phyloP scores from a whole-genome alignment of 2,113 vertebrate genomes.

The Nyctereutes procyonoides region DNA sequence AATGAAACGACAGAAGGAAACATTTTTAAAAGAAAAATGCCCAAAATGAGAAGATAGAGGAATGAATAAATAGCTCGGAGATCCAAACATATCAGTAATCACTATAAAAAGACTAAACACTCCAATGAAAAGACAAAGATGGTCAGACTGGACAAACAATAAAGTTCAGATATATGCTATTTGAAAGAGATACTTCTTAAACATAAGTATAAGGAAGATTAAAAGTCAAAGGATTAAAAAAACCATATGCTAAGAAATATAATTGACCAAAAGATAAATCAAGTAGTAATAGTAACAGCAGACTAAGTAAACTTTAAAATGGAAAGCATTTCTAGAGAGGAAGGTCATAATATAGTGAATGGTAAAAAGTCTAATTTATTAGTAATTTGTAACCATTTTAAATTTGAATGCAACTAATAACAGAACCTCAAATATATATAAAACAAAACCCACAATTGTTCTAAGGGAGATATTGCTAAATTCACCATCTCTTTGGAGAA shows the following conservation, averaged over 20 bases:
- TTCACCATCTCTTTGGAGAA: neutral
- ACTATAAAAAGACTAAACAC: neutral
- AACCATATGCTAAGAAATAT: neutral
- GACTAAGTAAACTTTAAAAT: neutral
- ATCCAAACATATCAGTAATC: neutral
- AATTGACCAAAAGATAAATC: constrained; percentile 22
- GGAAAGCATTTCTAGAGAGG: neutral
- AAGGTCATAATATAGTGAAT: neutral
- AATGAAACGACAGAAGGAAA: neutral
- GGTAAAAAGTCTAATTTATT: neutral
- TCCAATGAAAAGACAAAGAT: neutral
- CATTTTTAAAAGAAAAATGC: neutral
- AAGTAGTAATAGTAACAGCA: neutral
- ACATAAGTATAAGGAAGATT: neutral
- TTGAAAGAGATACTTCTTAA: constrained; percentile 11
- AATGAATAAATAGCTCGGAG: neutral
- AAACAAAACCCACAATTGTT: neutral
- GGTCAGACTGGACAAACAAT: neutral
- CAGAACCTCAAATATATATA: neutral
- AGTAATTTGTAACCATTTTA: neutral
- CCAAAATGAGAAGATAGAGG: neutral
- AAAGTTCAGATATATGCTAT: neutral
- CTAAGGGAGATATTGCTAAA: neutral
- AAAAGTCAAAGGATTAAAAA: constrained; percentile 12
- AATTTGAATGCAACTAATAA: neutral